phyloP scores from a whole-genome alignment of 2,797 vertebrate species.

The Bryconaethiops microstoma region DNA sequence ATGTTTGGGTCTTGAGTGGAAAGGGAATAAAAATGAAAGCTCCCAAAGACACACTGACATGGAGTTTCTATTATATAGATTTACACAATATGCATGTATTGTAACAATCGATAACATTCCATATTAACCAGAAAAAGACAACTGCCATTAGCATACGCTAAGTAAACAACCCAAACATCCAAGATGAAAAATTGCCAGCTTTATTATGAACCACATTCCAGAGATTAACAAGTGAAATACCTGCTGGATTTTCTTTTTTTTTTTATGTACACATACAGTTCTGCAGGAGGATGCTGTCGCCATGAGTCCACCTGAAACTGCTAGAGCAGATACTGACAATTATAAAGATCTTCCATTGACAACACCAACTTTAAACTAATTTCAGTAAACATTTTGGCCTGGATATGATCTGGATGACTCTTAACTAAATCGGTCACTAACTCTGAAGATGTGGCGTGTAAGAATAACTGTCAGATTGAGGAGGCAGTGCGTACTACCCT shows the following conservation, averaged over 20 bases:
- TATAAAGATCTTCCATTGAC: conserved; percentile 58
- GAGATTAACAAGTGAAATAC: conserved; percentile 76
- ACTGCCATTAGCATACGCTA: background rate
- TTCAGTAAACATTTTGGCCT: conserved; percentile 55
- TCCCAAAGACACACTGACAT: too few species aligned
- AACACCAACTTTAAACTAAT: conserved; percentile 61
- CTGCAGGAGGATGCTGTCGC: conserved; percentile 40
- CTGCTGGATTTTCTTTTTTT: conserved; percentile 52
- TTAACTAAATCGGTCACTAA: conserved; percentile 47
- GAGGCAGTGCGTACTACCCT: conserved; percentile 47
- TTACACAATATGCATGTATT: too few species aligned
- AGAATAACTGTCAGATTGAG: conserved; percentile 49
- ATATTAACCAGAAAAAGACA: background rate
- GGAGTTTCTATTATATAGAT: too few species aligned
- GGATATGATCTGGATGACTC: conserved; percentile 56
- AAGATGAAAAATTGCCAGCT: conserved; percentile 81
- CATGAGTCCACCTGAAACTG: conserved; percentile 47
- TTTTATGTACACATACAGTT: conserved; percentile 57
- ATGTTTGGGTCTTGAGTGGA: too few species aligned
- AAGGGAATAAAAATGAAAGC: too few species aligned
- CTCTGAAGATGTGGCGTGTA: conserved; percentile 57
- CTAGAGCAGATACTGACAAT: conserved; percentile 60
- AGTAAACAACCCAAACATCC: conserved; percentile 28
- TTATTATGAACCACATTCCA: conserved; percentile 84
- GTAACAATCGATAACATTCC: too few species aligned